Base-by-base conservation (phyloP, 2,797 vertebrate species). In the Nyctibius grandis region DNA sequence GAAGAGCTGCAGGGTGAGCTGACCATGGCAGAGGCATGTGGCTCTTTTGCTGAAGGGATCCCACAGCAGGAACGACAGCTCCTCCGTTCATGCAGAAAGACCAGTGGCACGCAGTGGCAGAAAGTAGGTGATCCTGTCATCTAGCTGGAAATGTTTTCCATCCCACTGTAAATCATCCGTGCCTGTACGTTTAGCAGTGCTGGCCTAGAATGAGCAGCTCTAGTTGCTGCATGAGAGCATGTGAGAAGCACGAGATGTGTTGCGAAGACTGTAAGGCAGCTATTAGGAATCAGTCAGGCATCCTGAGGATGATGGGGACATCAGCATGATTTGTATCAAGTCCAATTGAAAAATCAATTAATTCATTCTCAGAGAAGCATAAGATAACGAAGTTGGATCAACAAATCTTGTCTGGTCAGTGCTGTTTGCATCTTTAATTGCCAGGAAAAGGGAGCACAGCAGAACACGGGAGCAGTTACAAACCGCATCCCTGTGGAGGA, bases 381-480 rank as follows among this genome's bases (percentile, higher is more conserved):
- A 68, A 83, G 31, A 82, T 42, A 87, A 85, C 45, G 68, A 82
- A 85, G 23, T 4, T 40, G 54, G 61, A 48, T n/a, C 65, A 91
- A 86, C 36, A 91, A 45, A 64, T 64, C 26, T 68, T 64, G 9
- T 31, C 69, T 73, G n/a, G 33, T 47, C 65, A 61, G 28, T 36
- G 73, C 48, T 88, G 38, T 54, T 83, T 78, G 56, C 22, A 5
- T 60, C 53, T 76, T 74, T 70, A 78, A 61, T 69, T 88, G 34
- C 15, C 73, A 90, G 65, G 42, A 60, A 64, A 72, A 40, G 33
- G 47, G 47, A 88, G 36, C 1, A 1, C 59, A 65, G 20, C 21
- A 34, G 67, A 91, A 38, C 33, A 42, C 0, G 0, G 56, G 23
- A 70, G 65, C 0, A 0, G 56, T 31, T 81, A 45, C 59, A 63